A percentile compares a stretch with the other conserved stretches of the same genome.
These are phyloP conservation scores for Meteorus cinctellus DNA, from an alignment of 2,888 invertebrate genomes.

Conservation along the genomic window DNA sequence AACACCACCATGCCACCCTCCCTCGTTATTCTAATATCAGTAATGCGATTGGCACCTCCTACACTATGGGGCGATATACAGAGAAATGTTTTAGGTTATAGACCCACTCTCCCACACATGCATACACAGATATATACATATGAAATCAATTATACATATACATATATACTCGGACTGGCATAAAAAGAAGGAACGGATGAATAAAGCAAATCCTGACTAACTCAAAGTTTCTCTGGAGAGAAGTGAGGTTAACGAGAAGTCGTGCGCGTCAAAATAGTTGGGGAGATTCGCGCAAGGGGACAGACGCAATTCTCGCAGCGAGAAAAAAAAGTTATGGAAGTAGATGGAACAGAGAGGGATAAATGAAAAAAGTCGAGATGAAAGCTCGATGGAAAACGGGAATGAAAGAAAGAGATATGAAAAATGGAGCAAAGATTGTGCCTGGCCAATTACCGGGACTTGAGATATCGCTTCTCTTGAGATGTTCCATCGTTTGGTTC, in stretches of 20 bases:
- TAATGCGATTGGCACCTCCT: constrained; percentile 46
- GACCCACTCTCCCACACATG: neutral
- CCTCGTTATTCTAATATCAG: constrained; percentile 47
- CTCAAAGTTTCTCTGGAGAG: constrained; percentile 23
- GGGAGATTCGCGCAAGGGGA: neutral
- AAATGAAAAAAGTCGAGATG: neutral
- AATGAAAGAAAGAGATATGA: constrained; percentile 52
- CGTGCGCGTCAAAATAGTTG: constrained; percentile 8
- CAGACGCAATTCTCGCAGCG: neutral
- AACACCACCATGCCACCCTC: constrained; percentile 34
- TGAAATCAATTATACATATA: constrained; percentile 6
- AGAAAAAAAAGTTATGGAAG: constrained; percentile 10
- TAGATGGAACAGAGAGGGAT: neutral
- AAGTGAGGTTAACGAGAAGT: constrained; percentile 15
- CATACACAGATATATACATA: neutral
- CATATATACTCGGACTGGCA: neutral
- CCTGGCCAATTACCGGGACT: constrained; percentile 59
- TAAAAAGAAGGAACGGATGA: constrained; percentile 41
- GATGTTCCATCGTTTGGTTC: constrained; percentile 51
- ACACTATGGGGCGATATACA: neutral
- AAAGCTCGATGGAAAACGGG: constrained; percentile 29
- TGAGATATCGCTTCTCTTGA: constrained; percentile 44
- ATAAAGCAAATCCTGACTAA: constrained; percentile 22
- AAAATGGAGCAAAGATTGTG: constrained; percentile 63
- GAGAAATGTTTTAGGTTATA: constrained; percentile 30